Conservation (phyloP, 2,797 vertebrate species). For the Dendrocincla tyrannina region DNA sequence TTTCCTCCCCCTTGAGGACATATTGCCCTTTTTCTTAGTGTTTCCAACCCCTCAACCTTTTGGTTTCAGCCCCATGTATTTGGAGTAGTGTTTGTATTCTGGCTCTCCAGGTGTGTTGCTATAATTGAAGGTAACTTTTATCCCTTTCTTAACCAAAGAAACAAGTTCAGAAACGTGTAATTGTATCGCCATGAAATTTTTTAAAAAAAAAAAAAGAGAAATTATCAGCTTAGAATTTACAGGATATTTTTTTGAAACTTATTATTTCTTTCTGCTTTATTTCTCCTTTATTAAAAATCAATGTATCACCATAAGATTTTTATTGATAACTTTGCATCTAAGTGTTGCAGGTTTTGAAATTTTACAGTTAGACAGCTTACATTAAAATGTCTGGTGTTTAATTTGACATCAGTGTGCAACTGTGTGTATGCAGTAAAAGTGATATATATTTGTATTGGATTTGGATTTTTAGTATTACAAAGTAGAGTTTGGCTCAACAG, state of each 20-base stretch:
- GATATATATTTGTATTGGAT: not conserved
- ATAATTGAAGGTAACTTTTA: accelerated
- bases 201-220: not conserved
- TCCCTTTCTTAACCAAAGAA: not conserved
- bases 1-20: not conserved
- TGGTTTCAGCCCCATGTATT: not conserved
- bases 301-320: not conserved
- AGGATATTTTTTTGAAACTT: not conserved
- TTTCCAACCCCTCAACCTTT: not conserved
- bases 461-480: not conserved
- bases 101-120: not conserved
- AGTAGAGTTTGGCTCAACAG: not conserved
- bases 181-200: not conserved
- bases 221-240: not conserved
- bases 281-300: not conserved
- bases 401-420: not conserved
- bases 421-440: not conserved
- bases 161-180: not conserved
- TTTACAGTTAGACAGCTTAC: not conserved
- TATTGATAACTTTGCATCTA: not conserved
- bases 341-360: not conserved
- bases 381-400: not conserved
- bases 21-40: not conserved
- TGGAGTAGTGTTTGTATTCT: not conserved
- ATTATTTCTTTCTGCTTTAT: not conserved